Conservation (phyloP, 1,140 invertebrate genomes). For the Parasteatoda tepidariorum region DNA sequence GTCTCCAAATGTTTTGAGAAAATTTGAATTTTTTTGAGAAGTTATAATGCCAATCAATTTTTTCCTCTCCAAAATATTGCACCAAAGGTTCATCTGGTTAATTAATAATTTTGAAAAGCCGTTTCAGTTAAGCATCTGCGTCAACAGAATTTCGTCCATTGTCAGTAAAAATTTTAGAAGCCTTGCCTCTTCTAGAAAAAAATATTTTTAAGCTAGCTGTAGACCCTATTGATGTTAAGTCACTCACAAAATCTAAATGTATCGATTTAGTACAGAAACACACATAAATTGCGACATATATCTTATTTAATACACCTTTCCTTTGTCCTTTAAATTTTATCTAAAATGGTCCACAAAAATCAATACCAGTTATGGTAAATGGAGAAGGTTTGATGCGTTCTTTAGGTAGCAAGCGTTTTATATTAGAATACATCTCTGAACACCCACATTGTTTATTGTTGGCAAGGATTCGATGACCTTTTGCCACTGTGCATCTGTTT, state of each 20-base stretch:
- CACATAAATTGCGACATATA: neutral
- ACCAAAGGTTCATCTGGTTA: neutral
- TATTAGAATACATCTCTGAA: no score
- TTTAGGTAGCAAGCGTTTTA: neutral
- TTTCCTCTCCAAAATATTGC: neutral
- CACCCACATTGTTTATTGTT: no score
- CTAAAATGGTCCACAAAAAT: slow-evolving; percentile 18
- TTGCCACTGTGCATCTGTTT: no score
- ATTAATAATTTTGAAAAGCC: neutral
- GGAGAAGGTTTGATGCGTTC: neutral
- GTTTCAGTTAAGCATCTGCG: neutral
- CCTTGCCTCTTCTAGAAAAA: neutral
- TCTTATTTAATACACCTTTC: neutral
- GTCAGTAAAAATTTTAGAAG: neutral
- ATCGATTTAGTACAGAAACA: neutral
- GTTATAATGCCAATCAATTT: neutral
- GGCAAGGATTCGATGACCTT: no score
- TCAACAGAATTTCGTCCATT: neutral
- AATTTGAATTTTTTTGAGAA: neutral
- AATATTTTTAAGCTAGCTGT: neutral
- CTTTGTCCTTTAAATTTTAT: slow-evolving; percentile 19
- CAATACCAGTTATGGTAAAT: neutral
- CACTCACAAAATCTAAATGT: neutral
- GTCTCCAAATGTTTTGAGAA: neutral
- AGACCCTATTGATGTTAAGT: neutral